A percentile compares a stretch with the other conserved stretches of the same genome.
Evolutionary conservation across 2,888 invertebrate species (phyloP).

Genomic region (Marasmarcha lunaedactyla): DNA sequence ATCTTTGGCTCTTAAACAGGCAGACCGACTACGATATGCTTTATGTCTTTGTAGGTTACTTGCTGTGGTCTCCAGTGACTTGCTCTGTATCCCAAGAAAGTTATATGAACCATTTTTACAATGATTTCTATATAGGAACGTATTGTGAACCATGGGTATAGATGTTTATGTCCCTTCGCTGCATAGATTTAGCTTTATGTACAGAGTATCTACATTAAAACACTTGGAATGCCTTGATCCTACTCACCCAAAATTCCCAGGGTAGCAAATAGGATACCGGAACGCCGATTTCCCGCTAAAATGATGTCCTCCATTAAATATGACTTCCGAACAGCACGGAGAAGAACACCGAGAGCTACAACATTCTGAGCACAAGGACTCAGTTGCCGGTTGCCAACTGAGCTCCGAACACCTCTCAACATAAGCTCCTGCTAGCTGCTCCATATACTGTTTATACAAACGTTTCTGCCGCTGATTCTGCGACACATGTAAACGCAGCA

Average conservation of each 20-base stretch:
- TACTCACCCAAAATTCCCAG: constrained; percentile 59
- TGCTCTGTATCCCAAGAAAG: too few species aligned
- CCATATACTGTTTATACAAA: constrained; percentile 62
- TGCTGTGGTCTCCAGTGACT: too few species aligned
- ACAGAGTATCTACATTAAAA: too few species aligned
- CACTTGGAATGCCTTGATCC: too few species aligned
- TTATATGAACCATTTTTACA: too few species aligned
- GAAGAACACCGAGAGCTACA: constrained; percentile 52
- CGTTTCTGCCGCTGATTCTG: constrained; percentile 63
- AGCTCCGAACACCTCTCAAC: constrained; percentile 39
- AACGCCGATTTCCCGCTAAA: constrained; percentile 43
- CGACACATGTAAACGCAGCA: constrained; percentile 64
- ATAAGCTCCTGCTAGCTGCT: constrained; percentile 56
- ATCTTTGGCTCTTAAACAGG: too few species aligned
- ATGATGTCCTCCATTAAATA: constrained; percentile 64
- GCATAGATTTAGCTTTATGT: too few species aligned
- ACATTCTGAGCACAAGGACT: constrained; percentile 35
- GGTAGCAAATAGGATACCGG: constrained; percentile 44
- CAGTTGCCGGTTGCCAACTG: constrained; percentile 12
- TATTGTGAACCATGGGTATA: too few species aligned
- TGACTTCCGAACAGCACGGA: constrained; percentile 63
- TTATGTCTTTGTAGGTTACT: too few species aligned
- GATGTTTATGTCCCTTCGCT: too few species aligned
- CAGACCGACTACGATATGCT: too few species aligned
- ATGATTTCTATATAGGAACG: too few species aligned